Conservation (phyloP, 1,140 invertebrate genomes). For the Potamilus streckersoni region DNA sequence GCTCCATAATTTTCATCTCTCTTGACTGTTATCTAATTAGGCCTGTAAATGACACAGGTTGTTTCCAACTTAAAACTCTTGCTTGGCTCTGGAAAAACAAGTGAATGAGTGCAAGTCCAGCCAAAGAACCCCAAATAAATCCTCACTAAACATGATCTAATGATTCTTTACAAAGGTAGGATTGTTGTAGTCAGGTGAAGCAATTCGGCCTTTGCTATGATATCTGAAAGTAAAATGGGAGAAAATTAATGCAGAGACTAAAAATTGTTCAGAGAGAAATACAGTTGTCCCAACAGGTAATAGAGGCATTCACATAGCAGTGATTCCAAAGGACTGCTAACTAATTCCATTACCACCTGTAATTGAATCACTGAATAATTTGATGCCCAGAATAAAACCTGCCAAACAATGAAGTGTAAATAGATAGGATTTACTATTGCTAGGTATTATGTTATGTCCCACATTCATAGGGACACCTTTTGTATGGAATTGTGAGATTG, state of each 20-base stretch:
- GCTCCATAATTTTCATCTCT: no score
- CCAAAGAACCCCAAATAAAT: conserved; percentile 61
- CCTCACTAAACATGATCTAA: conserved; percentile 57
- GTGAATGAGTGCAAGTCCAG: conserved; percentile 39
- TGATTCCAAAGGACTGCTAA: background rate
- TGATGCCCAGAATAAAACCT: no score
- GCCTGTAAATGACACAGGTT: background rate
- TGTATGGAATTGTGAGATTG: no score
- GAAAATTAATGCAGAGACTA: background rate
- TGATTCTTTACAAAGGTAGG: conserved; percentile 48
- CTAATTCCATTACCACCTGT: no score
- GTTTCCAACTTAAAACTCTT: conserved; percentile 9
- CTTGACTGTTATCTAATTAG: no score
- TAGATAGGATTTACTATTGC: no score
- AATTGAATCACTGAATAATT: no score
- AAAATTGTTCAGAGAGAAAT: background rate
- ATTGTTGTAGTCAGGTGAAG: conserved; percentile 49
- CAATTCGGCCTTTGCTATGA: conserved; percentile 52
- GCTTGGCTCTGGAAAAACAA: conserved; percentile 17
- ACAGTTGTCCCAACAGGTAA: background rate
- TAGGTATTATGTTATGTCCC: no score
- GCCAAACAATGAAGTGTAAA: no score
- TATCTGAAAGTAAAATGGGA: conserved; percentile 39
- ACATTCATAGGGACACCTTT: no score
- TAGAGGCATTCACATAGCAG: background rate